These are phyloP conservation scores for Pitangus sulphuratus DNA, from an alignment of 2,797 vertebrate genomes.

Conservation along the genomic window DNA sequence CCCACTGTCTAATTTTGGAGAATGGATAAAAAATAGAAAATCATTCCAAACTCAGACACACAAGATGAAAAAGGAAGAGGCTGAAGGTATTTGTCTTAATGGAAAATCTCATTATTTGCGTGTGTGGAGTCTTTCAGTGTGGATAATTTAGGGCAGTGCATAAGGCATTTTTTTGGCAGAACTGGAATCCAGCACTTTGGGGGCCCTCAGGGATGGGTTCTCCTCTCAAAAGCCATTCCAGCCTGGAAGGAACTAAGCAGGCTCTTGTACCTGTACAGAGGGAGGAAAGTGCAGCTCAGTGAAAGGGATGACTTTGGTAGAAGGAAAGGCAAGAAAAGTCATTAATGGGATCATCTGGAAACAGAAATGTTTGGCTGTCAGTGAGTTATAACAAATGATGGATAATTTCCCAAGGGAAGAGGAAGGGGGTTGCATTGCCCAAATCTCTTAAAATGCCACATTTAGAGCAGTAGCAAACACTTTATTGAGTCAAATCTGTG, in stretches of 20 bases:
- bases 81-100: not conserved
- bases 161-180: not conserved
- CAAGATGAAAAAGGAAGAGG: not conserved
- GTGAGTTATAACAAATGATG: not conserved
- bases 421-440: not conserved
- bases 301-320: not conserved
- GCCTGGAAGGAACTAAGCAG: not conserved
- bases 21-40: not conserved
- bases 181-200: not conserved
- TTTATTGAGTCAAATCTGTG: not conserved
- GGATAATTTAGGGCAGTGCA: not conserved
- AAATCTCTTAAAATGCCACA: not conserved
- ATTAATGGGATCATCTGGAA: not conserved
- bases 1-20: not conserved
- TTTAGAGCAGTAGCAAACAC: not conserved
- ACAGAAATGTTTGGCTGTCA: not conserved
- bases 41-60: not conserved
- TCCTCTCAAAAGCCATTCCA: not conserved
- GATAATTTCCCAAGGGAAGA: not conserved
- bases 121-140: not conserved
- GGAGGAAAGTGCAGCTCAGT: not conserved
- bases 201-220: not conserved
- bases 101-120: not conserved
- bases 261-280: not conserved
- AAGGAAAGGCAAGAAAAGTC: not conserved